Base-by-base conservation (phyloP, 2,797 vertebrate genomes). In the Tapirus indicus region DNA sequence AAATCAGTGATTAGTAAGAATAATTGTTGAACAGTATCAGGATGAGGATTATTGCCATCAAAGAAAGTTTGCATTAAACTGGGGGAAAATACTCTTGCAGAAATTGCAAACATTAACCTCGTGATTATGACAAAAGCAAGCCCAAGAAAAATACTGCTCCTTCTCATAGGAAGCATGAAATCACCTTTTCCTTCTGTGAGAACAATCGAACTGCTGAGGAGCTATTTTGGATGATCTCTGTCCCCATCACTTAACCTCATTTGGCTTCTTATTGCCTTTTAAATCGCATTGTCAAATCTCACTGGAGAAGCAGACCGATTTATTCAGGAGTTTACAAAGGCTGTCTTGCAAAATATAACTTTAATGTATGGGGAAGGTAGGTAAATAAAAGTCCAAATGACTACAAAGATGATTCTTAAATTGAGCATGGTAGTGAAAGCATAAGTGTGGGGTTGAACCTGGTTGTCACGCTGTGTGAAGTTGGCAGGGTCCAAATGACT, bases 11-110 rank as follows among this genome's bases (percentile, higher is more conserved):
- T 56, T 47, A 29, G n/a, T 78, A 88, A 91, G 69, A 77, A 32
- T 21, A 80, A 62, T 38, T 60, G 27, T 85, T 72, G 41, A 78
- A 68, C 11, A 41, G 29, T 35, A 80, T 71, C 27, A 38, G 75
- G 41, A 64, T 12, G 20, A 82, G 41, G 35, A 80, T 29, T 49
- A 64, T 14, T 74, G 56, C 25, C 78, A 20, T 66, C 62, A 58
- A 79, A 74, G 58, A 66, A 87, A 79, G 21, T 52, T 80, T 93
- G 87, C 74, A 23, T 91, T 79, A 86, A 80, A 93, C 16, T 56
- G 18, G 16, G 27, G 25, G 8, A 41, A 17, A 74, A 44, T 79
- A 69, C 14, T 44, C 35, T 35, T 77, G 35, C 10, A 77, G 49
- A 92, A 93, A 93, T 66, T 56, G 60, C 14, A 83, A 75, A 75